These are phyloP conservation scores for Argya squamiceps DNA, from an alignment of 2,797 vertebrate species.

Conservation along the genomic window DNA sequence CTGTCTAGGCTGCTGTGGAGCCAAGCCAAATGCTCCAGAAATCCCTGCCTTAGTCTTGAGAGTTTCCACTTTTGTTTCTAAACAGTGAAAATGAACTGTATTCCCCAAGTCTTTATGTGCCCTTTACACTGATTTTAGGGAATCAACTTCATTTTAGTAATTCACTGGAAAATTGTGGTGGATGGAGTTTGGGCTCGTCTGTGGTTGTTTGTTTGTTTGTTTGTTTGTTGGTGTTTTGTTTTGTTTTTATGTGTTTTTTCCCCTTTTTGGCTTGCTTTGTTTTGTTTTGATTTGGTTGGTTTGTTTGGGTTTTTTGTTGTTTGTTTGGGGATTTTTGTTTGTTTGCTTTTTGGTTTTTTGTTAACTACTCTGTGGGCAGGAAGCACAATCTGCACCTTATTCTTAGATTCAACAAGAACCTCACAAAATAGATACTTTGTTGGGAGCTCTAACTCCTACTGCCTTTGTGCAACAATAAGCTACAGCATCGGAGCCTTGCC, in stretches of 20 bases:
- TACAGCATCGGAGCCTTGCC: neutral
- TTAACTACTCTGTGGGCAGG: neutral
- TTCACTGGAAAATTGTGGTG: neutral
- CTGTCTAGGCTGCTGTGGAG: neutral
- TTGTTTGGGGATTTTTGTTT: too few species aligned
- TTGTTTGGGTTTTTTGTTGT: neutral
- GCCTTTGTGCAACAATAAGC: neutral
- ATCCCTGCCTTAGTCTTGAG: neutral
- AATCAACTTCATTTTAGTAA: neutral
- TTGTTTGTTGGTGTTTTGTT: neutral
- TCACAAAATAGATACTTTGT: neutral
- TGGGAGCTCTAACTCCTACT: neutral
- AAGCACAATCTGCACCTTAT: neutral
- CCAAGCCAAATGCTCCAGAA: accelerated
- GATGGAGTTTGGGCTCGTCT: neutral
- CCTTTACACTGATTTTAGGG: neutral
- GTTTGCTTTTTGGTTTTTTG: neutral
- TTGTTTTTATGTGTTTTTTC: too few species aligned
- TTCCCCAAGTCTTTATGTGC: neutral
- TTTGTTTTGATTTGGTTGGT: too few species aligned
- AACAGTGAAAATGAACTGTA: neutral
- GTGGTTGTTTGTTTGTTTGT: too few species aligned
- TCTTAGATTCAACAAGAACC: neutral
- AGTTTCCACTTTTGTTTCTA: neutral
- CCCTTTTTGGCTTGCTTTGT: too few species aligned